Conservation (phyloP, 2,888 invertebrate species). For the Caradrina kadenii region DNA sequence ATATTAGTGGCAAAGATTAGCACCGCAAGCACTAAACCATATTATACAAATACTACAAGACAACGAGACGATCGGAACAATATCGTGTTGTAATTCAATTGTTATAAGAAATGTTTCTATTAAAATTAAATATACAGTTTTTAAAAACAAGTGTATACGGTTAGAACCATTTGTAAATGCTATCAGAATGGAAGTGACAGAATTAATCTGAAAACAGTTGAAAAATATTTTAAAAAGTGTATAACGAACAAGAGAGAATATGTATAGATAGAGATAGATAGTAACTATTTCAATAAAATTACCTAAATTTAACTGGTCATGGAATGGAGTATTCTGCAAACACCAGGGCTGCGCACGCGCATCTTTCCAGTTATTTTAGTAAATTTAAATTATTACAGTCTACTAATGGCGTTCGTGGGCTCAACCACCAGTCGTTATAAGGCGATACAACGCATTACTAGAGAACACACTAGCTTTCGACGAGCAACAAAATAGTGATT, state of each 20-base stretch:
- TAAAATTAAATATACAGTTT: slow-evolving; percentile 48
- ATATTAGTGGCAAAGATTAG: slow-evolving; percentile 74
- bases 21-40: slow-evolving; percentile 68
- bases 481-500: slow-evolving; percentile 61
- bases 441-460: slow-evolving; percentile 35
- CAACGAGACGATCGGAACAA: slow-evolving; percentile 37
- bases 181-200: slow-evolving; percentile 45
- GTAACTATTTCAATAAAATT: slow-evolving; percentile 51
- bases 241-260: slow-evolving; percentile 38
- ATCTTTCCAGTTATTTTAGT: slow-evolving; percentile 35
- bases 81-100: slow-evolving; percentile 23
- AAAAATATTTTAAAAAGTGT: slow-evolving; percentile 33
- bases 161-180: slow-evolving; percentile 56
- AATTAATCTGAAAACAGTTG: slow-evolving; percentile 37
- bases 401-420: slow-evolving; percentile 42
- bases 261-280: slow-evolving; percentile 43
- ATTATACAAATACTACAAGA: slow-evolving; percentile 52
- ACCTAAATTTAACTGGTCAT: slow-evolving; percentile 63
- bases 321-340: slow-evolving; percentile 63
- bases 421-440: slow-evolving; percentile 43
- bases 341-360: slow-evolving; percentile 37
- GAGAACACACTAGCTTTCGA: slow-evolving; percentile 53
- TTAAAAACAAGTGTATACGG: slow-evolving; percentile 54
- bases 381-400: slow-evolving; percentile 38
- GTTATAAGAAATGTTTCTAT: slow-evolving; percentile 44